Evolutionary conservation across 1,140 invertebrate genomes (phyloP).

Genomic region (Drosophila watanabei): DNA sequence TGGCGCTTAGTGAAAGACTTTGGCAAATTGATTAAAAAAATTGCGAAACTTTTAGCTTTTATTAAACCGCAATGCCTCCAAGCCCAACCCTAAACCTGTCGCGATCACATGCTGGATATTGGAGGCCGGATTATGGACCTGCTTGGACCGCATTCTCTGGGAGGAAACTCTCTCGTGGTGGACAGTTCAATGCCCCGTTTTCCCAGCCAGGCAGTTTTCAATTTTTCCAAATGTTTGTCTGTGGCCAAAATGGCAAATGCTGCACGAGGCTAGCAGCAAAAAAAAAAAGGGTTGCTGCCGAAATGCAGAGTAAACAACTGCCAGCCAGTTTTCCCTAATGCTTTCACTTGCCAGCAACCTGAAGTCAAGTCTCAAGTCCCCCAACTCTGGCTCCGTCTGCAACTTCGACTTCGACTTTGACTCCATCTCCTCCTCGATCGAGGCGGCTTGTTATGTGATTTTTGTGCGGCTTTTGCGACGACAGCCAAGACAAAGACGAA

Average conservation of each 20-base stretch:
- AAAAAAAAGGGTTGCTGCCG: constrained; percentile 60
- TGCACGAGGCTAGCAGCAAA: constrained; percentile 40
- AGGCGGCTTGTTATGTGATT: constrained; percentile 69
- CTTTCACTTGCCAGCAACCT: constrained; percentile 73
- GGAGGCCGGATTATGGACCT: constrained; percentile 29
- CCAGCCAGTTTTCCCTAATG: constrained; percentile 73
- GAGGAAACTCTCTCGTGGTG: constrained; percentile 30
- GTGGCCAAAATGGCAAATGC: constrained; percentile 62
- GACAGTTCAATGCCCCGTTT: constrained; percentile 57
- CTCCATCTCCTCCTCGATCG: constrained; percentile 25
- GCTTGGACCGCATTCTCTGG: constrained; percentile 41
- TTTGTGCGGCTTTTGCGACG: constrained; percentile 43
- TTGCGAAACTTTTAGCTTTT: constrained; percentile 41
- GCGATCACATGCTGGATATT: constrained; percentile 12
- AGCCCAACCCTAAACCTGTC: constrained; percentile 48
- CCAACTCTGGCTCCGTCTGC: no score
- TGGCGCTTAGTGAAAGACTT: constrained; percentile 23
- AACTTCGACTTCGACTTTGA: constrained; percentile 4
- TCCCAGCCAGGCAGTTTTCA: constrained; percentile 14
- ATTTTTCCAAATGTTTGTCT: constrained; percentile 18
- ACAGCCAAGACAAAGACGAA: constrained; percentile 11
- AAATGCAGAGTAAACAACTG: constrained; percentile 69
- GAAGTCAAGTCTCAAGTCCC: no score
- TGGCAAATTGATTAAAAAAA: constrained; percentile 39
- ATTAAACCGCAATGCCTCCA: constrained; percentile 10